phyloP scores from a whole-genome alignment of 2,888 invertebrate species.

The Sisyra nigra region DNA sequence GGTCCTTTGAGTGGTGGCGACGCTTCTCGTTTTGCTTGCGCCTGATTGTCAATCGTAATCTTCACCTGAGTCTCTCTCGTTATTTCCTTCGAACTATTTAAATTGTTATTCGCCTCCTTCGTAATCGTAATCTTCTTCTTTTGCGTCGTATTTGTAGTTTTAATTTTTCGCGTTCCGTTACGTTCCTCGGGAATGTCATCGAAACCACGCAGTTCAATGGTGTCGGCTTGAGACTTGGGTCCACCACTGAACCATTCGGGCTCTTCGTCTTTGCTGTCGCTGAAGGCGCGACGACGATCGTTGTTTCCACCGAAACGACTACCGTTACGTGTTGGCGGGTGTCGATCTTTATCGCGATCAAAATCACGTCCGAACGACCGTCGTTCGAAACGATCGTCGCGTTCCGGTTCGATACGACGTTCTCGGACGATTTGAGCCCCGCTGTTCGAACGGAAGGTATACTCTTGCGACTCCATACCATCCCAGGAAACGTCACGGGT shows the following conservation, averaged over 20 bases:
- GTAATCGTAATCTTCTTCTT: constrained; percentile 26
- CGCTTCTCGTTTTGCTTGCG: constrained; percentile 6
- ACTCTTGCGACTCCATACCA: constrained; percentile 23
- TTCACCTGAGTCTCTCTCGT: not conserved
- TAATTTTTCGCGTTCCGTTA: constrained; percentile 14
- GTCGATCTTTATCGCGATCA: constrained; percentile 19
- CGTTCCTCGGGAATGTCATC: constrained; percentile 46
- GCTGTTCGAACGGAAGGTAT: constrained; percentile 19
- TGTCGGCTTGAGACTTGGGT: constrained; percentile 80
- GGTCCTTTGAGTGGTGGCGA: constrained; percentile 10
- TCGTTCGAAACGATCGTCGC: constrained; percentile 28
- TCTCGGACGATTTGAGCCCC: constrained; percentile 16
- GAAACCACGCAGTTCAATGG: constrained; percentile 86
- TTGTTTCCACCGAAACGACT: constrained; percentile 26
- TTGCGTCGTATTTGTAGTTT: constrained; percentile 21
- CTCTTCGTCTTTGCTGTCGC: constrained; percentile 51
- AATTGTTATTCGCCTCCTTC: constrained; percentile 24
- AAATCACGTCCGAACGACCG: constrained; percentile 43
- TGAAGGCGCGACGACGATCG: constrained; percentile 35
- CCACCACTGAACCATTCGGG: constrained; percentile 88
- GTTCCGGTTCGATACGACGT: constrained; percentile 15
- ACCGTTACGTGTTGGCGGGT: constrained; percentile 29
- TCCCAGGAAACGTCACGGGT: constrained; percentile 40
- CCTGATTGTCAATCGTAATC: constrained; percentile 1
- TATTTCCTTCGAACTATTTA: not conserved